Percentiles rank a stretch among this genome's conserved stretches.
Evolutionary conservation across 2,888 invertebrate genomes (phyloP).

Genomic region (Tenthredo scrophulariae): DNA sequence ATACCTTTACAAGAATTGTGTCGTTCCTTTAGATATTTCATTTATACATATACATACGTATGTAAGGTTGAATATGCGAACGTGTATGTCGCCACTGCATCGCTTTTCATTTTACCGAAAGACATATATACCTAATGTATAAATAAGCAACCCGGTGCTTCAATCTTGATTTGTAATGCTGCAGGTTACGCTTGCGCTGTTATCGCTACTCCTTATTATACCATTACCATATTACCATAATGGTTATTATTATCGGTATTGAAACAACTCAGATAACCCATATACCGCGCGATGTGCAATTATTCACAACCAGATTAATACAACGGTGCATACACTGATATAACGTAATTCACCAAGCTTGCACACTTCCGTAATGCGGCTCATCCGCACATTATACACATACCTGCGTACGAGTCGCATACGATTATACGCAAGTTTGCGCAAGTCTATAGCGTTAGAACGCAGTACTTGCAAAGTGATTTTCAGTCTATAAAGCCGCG

Average conservation of each 20-base stretch:
- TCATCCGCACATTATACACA: background rate
- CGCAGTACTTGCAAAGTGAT: background rate
- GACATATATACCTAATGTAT: background rate
- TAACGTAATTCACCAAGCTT: background rate
- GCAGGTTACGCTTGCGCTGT: background rate
- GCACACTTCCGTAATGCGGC: slow-evolving; percentile 2
- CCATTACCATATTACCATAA: slow-evolving; percentile 35
- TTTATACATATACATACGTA: background rate
- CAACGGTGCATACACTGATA: slow-evolving; percentile 4
- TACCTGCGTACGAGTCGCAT: slow-evolving; percentile 6
- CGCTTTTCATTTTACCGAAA: slow-evolving; percentile 9
- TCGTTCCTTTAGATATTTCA: background rate
- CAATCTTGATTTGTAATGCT: slow-evolving; percentile 10
- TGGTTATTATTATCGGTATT: slow-evolving; percentile 35
- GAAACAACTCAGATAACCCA: slow-evolving; percentile 37
- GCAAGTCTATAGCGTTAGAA: background rate
- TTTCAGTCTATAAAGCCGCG: background rate
- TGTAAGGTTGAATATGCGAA: background rate
- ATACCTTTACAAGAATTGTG: slow-evolving; percentile 17
- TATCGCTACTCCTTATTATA: slow-evolving; percentile 29
- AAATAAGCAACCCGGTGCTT: background rate
- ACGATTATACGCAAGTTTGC: background rate
- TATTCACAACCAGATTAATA: slow-evolving; percentile 40
- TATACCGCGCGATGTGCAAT: slow-evolving; percentile 25
- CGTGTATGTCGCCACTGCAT: background rate